phyloP scores from a whole-genome alignment of 2,113 vertebrate species.

The Colius striatus region DNA sequence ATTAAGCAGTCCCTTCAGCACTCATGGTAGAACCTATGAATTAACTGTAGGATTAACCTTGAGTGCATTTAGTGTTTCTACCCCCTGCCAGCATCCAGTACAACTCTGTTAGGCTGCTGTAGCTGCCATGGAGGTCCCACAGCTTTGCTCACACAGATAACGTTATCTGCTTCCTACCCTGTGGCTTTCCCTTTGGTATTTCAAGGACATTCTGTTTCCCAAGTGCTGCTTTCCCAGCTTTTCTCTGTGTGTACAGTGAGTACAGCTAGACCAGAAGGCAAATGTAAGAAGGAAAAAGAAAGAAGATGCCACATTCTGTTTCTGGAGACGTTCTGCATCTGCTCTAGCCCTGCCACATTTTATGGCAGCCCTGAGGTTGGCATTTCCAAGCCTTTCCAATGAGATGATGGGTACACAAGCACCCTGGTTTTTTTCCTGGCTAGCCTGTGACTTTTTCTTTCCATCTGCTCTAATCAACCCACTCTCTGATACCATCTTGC shows the following conservation, averaged over 20 bases:
- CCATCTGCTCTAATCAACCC: background rate
- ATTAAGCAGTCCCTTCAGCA: background rate
- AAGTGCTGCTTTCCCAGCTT: background rate
- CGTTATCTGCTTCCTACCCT: background rate
- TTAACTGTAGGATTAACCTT: background rate
- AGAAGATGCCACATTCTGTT: background rate
- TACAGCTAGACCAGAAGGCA: background rate
- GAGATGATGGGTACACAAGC: background rate
- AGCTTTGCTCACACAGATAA: background rate
- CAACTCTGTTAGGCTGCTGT: background rate
- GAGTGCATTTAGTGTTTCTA: background rate
- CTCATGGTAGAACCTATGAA: background rate
- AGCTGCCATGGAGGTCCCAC: background rate
- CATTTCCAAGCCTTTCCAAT: background rate
- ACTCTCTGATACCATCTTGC: background rate
- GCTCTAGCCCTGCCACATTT: background rate
- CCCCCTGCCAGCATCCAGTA: background rate
- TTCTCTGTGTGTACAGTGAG: background rate
- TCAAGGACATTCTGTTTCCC: background rate
- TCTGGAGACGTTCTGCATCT: background rate
- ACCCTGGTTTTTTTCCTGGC: fast-evolving
- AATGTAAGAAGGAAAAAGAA: background rate
- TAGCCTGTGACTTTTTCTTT: background rate
- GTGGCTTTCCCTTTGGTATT: background rate
- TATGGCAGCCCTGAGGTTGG: background rate